These are phyloP conservation scores for Drosophila subobscura DNA, from an alignment of 1,140 invertebrate genomes.

Conservation along the genomic window DNA sequence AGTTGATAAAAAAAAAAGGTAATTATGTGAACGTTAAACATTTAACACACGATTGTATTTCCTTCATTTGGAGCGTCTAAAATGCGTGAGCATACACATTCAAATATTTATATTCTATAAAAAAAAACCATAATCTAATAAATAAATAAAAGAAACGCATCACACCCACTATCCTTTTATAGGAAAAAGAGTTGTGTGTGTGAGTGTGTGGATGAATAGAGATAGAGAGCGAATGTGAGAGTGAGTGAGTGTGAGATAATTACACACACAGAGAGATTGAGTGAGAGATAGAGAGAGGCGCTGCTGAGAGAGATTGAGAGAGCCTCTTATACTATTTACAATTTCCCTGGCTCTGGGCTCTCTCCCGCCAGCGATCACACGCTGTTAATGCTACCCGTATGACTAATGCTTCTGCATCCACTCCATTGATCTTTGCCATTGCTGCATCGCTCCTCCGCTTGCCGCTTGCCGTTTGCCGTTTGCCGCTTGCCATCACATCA, in stretches of 20 bases:
- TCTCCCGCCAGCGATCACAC: not conserved
- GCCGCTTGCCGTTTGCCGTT: not conserved
- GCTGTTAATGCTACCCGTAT: slow-evolving; percentile 26
- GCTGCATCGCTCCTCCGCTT: not conserved
- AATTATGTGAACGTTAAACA: slow-evolving; percentile 22
- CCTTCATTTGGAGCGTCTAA: slow-evolving; percentile 32
- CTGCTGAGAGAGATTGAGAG: slow-evolving; percentile 4
- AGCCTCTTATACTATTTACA: slow-evolving; percentile 30
- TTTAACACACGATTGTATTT: slow-evolving; percentile 43
- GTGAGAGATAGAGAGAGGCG: not conserved
- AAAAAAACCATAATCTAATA: slow-evolving; percentile 27
- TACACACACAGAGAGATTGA: not conserved
- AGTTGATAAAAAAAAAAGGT: slow-evolving; percentile 41
- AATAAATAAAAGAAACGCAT: slow-evolving; percentile 17
- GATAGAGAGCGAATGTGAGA: not conserved
- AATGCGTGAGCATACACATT: slow-evolving; percentile 47
- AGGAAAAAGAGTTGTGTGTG: slow-evolving; percentile 4
- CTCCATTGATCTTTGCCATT: slow-evolving; percentile 1
- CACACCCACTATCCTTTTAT: not conserved
- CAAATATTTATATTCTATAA: slow-evolving; percentile 44
- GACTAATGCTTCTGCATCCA: slow-evolving; percentile 4
- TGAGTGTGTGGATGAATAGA: not conserved
- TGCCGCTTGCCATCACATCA: slow-evolving; percentile 14
- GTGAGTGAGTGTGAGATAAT: not conserved
- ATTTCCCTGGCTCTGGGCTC: slow-evolving; percentile 11